Base-by-base conservation (phyloP, 2,797 vertebrate species). In the Nannoperca obscura region DNA sequence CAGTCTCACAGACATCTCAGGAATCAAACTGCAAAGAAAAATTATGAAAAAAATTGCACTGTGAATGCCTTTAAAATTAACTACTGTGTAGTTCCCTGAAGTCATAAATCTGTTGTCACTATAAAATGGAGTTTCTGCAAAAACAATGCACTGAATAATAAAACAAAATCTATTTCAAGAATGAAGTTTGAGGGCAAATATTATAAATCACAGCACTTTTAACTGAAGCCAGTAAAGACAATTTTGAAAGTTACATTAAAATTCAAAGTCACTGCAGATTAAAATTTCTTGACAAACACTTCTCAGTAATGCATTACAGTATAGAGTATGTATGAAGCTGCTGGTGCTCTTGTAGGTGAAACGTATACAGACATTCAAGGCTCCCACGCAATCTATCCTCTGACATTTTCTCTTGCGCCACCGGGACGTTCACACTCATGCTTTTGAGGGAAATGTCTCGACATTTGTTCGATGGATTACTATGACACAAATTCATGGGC, bases 121-220 rank as follows among this genome's bases (percentile, higher is more conserved):
- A 15, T 34, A 78, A 79, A 71, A 86, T 64, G 58, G 14, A 80
- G 54, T 78, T 83, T 88, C 65, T 71, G 65, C 52, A 55, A 88
- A 69, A 71, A 55, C 59, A 69, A 76, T 69, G 19, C 24, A 69
- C 55, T 71, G 40, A 69, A 82, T 74, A 62, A 80, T 76, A 42
- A 55, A 47, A 55, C 50, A 44, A 55, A 74, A 73, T 71, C 36
- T 7, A 50, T 34, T 72, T 50, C 34, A 71, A 74, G 49, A 68
- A 75, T 85, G 69, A 64, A 46, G 59, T 72, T 85, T 63, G 57
- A 38, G n/a, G 40, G 60, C 40, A 77, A 60, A 78, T 58, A 32
- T 27, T 14, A 38, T 22, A 64, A 68, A 64, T 81, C 52, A 65
- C 32, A 49, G 38, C 40, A 54, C 47, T 24, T 42, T 71, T 71